phyloP scores from a whole-genome alignment of 2,888 invertebrate genomes.

The Diploptera punctata region DNA sequence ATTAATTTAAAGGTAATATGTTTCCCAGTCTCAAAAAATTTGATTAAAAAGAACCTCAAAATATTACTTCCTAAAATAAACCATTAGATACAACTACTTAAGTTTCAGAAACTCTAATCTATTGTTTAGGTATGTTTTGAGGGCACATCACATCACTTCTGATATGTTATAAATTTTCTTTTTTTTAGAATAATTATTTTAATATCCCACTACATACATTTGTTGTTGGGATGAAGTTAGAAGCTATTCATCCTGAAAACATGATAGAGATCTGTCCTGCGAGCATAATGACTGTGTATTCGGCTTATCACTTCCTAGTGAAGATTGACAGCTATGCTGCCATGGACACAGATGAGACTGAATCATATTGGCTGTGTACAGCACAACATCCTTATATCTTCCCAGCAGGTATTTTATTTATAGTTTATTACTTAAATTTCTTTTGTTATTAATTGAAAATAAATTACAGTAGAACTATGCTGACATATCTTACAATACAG shows the following conservation, averaged over 20 bases:
- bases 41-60: too few relatives aligned
- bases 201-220: conserved; percentile 59
- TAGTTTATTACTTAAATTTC: too few relatives aligned
- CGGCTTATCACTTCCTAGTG: conserved; percentile 71
- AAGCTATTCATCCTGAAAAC: conserved; percentile 76
- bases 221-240: conserved; percentile 74
- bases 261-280: conserved; percentile 73
- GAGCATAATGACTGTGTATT: conserved; percentile 70
- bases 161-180: not conserved
- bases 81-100: too few relatives aligned
- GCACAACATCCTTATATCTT: conserved; percentile 68
- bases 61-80: too few relatives aligned
- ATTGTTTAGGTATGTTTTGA: too few relatives aligned
- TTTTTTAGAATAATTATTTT: conserved; percentile 30
- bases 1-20: too few relatives aligned
- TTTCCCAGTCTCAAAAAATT: too few relatives aligned
- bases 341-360: conserved; percentile 32
- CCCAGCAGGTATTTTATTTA: conserved; percentile 56
- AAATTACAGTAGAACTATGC: too few relatives aligned
- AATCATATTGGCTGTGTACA: conserved; percentile 62
- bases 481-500: too few relatives aligned
- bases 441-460: too few relatives aligned
- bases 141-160: too few relatives aligned
- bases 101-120: too few relatives aligned
- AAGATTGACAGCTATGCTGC: conserved; percentile 59